Evolutionary conservation across 2,888 invertebrate species (phyloP).

Genomic region (Agonopterix subpropinquella): DNA sequence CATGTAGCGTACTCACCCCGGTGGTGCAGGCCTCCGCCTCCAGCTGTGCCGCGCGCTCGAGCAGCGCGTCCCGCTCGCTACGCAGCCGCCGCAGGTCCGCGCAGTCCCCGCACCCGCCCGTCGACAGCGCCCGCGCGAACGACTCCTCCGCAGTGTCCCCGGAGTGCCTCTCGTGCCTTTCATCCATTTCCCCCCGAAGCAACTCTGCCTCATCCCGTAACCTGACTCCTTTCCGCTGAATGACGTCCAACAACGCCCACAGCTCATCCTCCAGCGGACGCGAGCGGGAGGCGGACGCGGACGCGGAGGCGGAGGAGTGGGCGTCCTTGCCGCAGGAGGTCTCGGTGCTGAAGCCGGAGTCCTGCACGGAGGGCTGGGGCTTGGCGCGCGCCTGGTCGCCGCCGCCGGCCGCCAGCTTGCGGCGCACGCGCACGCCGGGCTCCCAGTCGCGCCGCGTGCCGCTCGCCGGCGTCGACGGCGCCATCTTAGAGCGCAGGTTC

Average conservation of each 20-base stretch:
- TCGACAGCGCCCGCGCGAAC: slow-evolving; percentile 69
- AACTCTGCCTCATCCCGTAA: slow-evolving; percentile 82
- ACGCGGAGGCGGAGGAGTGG: slow-evolving; percentile 78
- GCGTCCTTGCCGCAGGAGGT: slow-evolving; percentile 89
- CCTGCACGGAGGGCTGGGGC: slow-evolving; percentile 81
- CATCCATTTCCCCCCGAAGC: slow-evolving; percentile 72
- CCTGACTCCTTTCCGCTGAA: slow-evolving; percentile 84
- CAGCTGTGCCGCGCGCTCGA: slow-evolving; percentile 85
- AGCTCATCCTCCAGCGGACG: slow-evolving; percentile 85
- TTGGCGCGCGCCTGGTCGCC: slow-evolving; percentile 71
- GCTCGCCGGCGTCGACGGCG: slow-evolving; percentile 76
- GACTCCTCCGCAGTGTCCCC: slow-evolving; percentile 78
- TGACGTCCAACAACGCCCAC: slow-evolving; percentile 90
- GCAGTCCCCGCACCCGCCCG: slow-evolving; percentile 34
- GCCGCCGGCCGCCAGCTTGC: slow-evolving; percentile 68
- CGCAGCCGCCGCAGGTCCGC: slow-evolving; percentile 77
- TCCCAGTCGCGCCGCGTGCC: slow-evolving; percentile 83
- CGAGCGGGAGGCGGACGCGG: slow-evolving; percentile 72
- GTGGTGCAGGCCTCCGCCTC: slow-evolving; percentile 82
- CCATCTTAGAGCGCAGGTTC: slow-evolving; percentile 91
- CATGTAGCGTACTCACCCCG: not conserved
- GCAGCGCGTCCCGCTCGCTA: slow-evolving; percentile 83
- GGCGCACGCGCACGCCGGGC: slow-evolving; percentile 85
- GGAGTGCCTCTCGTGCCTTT: slow-evolving; percentile 19
- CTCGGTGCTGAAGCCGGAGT: slow-evolving; percentile 94